Percentiles rank a stretch among this genome's conserved stretches.
Evolutionary conservation across 2,797 vertebrate genomes (phyloP).

Genomic region (Sebastes alutus): DNA sequence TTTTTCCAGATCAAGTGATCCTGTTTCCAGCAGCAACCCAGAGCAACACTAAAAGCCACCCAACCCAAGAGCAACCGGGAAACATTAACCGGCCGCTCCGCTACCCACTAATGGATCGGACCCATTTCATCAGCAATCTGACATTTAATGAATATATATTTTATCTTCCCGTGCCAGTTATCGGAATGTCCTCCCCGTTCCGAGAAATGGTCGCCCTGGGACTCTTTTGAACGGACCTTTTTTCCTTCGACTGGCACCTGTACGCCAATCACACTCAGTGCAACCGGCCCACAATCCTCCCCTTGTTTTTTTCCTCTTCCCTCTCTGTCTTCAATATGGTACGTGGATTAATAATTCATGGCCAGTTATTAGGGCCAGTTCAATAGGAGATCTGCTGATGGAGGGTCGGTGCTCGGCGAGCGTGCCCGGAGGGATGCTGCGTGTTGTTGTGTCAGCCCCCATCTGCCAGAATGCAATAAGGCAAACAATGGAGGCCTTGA

Average conservation of each 20-base stretch:
- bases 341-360: slow-evolving; percentile 89
- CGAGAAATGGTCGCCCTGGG: slow-evolving; percentile 87
- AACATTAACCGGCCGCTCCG: slow-evolving; percentile 83
- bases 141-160: slow-evolving; percentile 92
- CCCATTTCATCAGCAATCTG: slow-evolving; percentile 90
- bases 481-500: slow-evolving; percentile 91
- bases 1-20: slow-evolving; percentile 68
- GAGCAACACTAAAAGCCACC: slow-evolving; percentile 82
- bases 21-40: slow-evolving; percentile 75
- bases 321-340: slow-evolving; percentile 86
- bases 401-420: slow-evolving; percentile 81
- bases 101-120: slow-evolving; percentile 88
- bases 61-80: slow-evolving; percentile 83
- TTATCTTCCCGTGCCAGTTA: slow-evolving; percentile 88
- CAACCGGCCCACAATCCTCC: slow-evolving; percentile 66
- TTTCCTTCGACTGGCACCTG: slow-evolving; percentile 84
- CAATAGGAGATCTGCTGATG: slow-evolving; percentile 90
- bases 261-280: slow-evolving; percentile 78
- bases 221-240: slow-evolving; percentile 82
- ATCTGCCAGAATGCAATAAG: slow-evolving; percentile 92
- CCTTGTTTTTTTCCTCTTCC: slow-evolving; percentile 65
- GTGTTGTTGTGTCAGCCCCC: slow-evolving; percentile 91
- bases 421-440: slow-evolving; percentile 85
- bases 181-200: slow-evolving; percentile 87
- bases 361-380: slow-evolving; percentile 88